phyloP scores from a whole-genome alignment of 2,113 vertebrate species.

The Okapia johnstoni region DNA sequence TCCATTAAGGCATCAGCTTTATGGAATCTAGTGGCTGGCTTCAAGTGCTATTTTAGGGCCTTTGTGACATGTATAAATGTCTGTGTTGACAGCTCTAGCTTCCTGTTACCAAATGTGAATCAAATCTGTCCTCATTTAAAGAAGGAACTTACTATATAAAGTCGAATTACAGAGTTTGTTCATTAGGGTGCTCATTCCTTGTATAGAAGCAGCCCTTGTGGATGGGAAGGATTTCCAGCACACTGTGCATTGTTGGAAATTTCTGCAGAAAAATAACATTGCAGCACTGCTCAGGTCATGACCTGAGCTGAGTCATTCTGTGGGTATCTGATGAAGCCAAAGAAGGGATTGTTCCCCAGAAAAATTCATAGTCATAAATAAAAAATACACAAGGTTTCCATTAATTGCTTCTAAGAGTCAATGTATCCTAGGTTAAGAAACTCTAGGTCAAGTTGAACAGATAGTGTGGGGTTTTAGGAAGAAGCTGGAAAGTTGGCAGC shows the following conservation, averaged over 20 bases:
- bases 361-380: background rate
- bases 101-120: constrained; percentile 50
- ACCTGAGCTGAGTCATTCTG: background rate
- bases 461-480: background rate
- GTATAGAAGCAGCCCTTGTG: background rate
- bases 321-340: background rate
- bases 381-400: background rate
- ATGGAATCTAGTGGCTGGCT: constrained; percentile 35
- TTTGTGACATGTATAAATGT: constrained; percentile 15
- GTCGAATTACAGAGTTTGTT: background rate
- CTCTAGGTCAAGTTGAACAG: background rate
- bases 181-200: background rate
- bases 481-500: background rate
- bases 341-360: background rate
- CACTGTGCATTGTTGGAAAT: background rate
- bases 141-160: constrained; percentile 30
- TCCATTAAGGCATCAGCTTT: constrained; percentile 45
- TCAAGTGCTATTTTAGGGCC: constrained; percentile 53
- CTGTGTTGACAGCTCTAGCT: constrained; percentile 54
- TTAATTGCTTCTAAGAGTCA: background rate
- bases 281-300: background rate
- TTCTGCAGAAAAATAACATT: background rate
- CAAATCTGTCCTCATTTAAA: constrained; percentile 31
- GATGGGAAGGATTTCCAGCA: background rate
- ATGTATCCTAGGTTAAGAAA: background rate